These are phyloP conservation scores for Helicoverpa zea DNA, from an alignment of 1,140 invertebrate species.

Conservation along the genomic window DNA sequence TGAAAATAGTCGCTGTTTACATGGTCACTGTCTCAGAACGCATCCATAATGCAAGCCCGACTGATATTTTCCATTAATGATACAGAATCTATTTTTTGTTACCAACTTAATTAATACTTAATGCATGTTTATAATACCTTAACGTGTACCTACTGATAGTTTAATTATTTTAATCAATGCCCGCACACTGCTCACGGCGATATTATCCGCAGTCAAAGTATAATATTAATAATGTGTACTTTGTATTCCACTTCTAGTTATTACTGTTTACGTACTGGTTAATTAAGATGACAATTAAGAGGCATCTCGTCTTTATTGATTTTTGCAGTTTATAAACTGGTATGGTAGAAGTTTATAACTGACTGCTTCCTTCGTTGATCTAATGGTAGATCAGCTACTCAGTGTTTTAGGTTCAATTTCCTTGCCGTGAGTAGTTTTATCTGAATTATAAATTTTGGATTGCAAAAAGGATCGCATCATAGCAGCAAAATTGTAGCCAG, in stretches of 20 bases:
- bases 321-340: neutral
- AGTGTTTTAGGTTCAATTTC: too few relatives aligned
- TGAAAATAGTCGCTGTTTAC: neutral
- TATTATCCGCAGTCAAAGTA: conserved; percentile 32
- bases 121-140: conserved; percentile 67
- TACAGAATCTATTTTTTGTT: conserved; percentile 72
- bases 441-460: too few relatives aligned
- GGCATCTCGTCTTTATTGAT: conserved; percentile 8
- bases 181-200: conserved; percentile 29
- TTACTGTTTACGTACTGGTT: conserved; percentile 15
- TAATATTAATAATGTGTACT: conserved; percentile 34
- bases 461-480: too few relatives aligned
- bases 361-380: too few relatives aligned
- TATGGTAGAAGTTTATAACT: neutral
- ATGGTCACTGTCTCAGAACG: conserved; percentile 44
- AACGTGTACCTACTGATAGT: conserved; percentile 64
- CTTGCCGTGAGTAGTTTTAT: too few relatives aligned
- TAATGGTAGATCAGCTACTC: too few relatives aligned
- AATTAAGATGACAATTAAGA: conserved; percentile 42
- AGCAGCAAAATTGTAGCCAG: too few relatives aligned
- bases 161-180: conserved; percentile 68
- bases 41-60: conserved; percentile 70
- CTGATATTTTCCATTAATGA: conserved; percentile 72
- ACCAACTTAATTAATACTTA: conserved; percentile 79
- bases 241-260: conserved; percentile 15